Evolutionary conservation across 2,888 invertebrate species (phyloP).

Genomic region (Polyommatus icarus): DNA sequence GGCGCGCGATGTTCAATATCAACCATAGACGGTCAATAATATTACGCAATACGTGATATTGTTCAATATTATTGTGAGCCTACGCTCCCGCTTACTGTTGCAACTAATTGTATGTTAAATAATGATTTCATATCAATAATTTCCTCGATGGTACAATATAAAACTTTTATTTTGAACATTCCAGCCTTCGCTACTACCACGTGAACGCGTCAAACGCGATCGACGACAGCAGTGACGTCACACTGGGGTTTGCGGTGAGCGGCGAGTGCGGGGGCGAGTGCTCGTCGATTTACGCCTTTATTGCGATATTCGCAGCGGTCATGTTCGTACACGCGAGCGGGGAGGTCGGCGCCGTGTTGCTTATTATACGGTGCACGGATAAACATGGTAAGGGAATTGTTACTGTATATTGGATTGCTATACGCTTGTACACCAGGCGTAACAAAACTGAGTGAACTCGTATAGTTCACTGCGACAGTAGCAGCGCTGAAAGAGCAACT

Average conservation of each 20-base stretch:
- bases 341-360: slow-evolving; percentile 94
- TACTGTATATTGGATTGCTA: neutral
- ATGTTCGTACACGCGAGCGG: slow-evolving; percentile 96
- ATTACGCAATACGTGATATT: too few species aligned
- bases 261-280: slow-evolving; percentile 92
- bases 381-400: slow-evolving; percentile 80
- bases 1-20: too few species aligned
- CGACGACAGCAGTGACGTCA: neutral
- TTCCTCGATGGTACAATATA: too few species aligned
- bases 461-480: too few species aligned
- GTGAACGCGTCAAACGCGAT: neutral
- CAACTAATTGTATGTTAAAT: too few species aligned
- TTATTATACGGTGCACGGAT: slow-evolving; percentile 94
- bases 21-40: too few species aligned
- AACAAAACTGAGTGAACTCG: too few species aligned
- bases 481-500: too few species aligned
- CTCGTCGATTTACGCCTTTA: slow-evolving; percentile 89
- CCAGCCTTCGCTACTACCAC: neutral
- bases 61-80: too few species aligned
- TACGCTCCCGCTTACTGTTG: too few species aligned
- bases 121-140: too few species aligned
- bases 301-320: slow-evolving; percentile 88
- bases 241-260: slow-evolving; percentile 81
- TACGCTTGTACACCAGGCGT: too few species aligned
- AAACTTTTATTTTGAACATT: neutral